Evolutionary conservation across 2,113 vertebrate genomes (phyloP).

Genomic region (Octodon degus): DNA sequence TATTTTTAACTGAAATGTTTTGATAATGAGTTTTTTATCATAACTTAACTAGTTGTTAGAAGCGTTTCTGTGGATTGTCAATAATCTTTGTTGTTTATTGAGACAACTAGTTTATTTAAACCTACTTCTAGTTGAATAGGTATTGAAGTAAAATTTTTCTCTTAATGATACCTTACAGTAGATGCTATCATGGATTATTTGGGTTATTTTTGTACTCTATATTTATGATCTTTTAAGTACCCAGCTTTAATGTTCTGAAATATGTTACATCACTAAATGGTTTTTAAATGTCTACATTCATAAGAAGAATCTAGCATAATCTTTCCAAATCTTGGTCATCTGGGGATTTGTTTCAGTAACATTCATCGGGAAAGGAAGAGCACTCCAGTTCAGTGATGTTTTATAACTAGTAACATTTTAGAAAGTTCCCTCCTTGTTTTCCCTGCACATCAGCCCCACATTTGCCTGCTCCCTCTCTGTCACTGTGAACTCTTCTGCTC

Average conservation of each 20-base stretch:
- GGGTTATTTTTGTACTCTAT: not conserved
- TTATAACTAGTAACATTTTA: not conserved
- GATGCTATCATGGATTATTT: not conserved
- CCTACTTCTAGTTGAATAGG: not conserved
- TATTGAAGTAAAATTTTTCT: not conserved
- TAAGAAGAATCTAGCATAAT: not conserved
- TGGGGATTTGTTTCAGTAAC: conserved; percentile 21
- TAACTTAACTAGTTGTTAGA: not conserved
- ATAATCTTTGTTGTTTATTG: not conserved
- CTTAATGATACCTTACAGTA: conserved; percentile 12
- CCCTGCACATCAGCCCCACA: not conserved
- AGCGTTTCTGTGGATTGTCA: not conserved
- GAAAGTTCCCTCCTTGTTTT: conserved; percentile 18
- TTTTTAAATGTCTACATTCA: not conserved
- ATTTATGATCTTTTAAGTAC: not conserved
- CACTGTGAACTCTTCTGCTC: no score
- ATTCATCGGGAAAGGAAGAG: not conserved
- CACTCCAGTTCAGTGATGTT: not conserved
- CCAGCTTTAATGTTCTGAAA: conserved; percentile 34
- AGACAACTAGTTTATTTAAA: not conserved
- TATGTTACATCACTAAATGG: not conserved
- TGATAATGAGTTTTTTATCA: not conserved
- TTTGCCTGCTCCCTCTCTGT: not conserved
- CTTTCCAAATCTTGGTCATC: conserved; percentile 12
- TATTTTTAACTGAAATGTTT: conserved; percentile 44